Evolutionary conservation across 2,797 vertebrate genomes (phyloP).

Genomic region (Pseudotriccus pelzelni): DNA sequence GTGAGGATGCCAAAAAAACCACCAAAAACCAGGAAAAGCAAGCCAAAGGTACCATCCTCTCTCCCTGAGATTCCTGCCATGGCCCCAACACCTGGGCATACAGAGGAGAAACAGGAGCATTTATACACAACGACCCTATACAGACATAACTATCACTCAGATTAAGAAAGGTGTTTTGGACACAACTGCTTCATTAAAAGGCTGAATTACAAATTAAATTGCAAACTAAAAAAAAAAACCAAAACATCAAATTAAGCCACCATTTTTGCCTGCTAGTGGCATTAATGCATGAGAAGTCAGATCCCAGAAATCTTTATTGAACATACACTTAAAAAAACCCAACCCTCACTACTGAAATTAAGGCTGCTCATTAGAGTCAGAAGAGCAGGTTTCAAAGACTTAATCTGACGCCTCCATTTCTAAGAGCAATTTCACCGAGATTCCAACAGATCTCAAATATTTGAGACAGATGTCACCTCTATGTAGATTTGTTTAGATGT

Average conservation of each 20-base stretch:
- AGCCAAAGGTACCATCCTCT: neutral
- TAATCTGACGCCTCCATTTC: neutral
- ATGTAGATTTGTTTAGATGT: neutral
- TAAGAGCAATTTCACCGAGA: neutral
- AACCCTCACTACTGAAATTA: neutral
- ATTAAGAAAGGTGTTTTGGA: neutral
- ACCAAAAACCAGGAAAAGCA: neutral
- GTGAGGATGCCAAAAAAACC: neutral
- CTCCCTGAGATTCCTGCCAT: neutral
- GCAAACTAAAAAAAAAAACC: neutral
- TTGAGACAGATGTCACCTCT: neutral
- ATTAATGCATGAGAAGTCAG: neutral
- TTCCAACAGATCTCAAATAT: neutral
- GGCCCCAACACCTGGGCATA: neutral
- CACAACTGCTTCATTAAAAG: slow-evolving; percentile 2
- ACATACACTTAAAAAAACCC: neutral
- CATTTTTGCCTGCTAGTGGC: neutral
- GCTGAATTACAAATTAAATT: neutral
- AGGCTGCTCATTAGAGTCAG: neutral
- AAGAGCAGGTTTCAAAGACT: neutral
- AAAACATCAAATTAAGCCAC: neutral
- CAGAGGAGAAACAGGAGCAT: neutral
- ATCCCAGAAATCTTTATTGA: neutral
- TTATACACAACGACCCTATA: neutral
- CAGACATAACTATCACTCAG: neutral